Evolutionary conservation across 2,113 vertebrate species (phyloP), one percentile per base, ranked within the genome.

Genomic region (Oreotrochilus melanogaster): DNA sequence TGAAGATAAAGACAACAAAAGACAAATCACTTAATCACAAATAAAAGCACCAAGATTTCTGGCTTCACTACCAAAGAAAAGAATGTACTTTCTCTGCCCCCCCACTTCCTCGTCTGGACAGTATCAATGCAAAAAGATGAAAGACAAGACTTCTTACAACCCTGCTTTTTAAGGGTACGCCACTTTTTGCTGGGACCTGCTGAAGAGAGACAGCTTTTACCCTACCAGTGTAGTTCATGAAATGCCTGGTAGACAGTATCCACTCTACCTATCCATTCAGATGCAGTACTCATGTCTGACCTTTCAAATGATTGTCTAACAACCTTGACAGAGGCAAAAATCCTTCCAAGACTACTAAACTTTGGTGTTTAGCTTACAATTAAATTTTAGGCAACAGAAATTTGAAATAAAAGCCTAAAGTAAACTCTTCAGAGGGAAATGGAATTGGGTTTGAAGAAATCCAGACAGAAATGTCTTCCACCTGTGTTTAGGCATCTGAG

Each of bases 191-290:
- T 39, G 10, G 28, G 33, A n/a, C 14, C 10, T 51, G 13, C 19
- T 17, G 37, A 42, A 86, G 19, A 31, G 11, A 65, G 11, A 24
- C 0, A 48, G 8, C 7, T 87, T 80, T 66, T 57, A 53, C 21
- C 18, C 48, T 47, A n/a, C 3, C 2, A 16, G 3, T 8, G 7
- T 58, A 27, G 23, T 25, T 27, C 22, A 42, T 12, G 53, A 48
- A 17, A 43, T 43, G 6, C 4, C 13, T 30, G 4, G 45, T 50
- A 30, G 6, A 3, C 0, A 0, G 42, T 33, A 33, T 11, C 76
- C 16, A 21, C 12, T 70, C 14, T 50, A 31, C 12, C 2, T 6
- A 51, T 4, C 3, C 1, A 10, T 45, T 67, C 30, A 84, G 31
- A 64, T 30, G 5, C 1, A 39, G 11, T 80, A 69, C 28, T 42